phyloP scores from a whole-genome alignment of 2,888 invertebrate genomes.

The Tuberolachnus salignus region DNA sequence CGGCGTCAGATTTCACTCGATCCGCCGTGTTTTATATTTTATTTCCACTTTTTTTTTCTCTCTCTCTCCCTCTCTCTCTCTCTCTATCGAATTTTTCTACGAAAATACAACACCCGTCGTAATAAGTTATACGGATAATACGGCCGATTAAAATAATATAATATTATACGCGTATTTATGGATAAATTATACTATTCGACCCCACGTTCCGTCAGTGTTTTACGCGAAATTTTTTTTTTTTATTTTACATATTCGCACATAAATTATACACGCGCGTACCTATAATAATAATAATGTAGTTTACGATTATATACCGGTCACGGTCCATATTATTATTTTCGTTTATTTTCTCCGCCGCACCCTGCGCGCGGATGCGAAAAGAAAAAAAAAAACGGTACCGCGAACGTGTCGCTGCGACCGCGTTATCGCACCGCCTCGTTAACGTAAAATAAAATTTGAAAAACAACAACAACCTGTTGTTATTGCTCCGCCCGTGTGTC shows the following conservation, averaged over 20 bases:
- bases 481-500: no score
- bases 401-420: conserved; percentile 21
- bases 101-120: no score
- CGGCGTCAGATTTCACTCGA: conserved; percentile 26
- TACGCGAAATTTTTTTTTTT: background rate
- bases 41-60: background rate
- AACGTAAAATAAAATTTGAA: no score
- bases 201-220: conserved; percentile 5
- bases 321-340: conserved; percentile 17
- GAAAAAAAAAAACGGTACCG: background rate
- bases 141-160: conserved; percentile 17
- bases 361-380: conserved; percentile 1
- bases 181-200: no score
- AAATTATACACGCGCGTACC: conserved; percentile 13
- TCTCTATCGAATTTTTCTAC: no score
- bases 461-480: no score
- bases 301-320: no score
- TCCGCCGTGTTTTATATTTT: background rate
- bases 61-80: no score
- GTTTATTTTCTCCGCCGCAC: background rate
- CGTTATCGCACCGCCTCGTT: background rate
- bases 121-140: background rate
- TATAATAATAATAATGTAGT: background rate
- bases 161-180: no score
- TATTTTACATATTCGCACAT: background rate